These are phyloP conservation scores for Lutraria lutraria DNA, from an alignment of 2,888 invertebrate species.

Conservation along the genomic window DNA sequence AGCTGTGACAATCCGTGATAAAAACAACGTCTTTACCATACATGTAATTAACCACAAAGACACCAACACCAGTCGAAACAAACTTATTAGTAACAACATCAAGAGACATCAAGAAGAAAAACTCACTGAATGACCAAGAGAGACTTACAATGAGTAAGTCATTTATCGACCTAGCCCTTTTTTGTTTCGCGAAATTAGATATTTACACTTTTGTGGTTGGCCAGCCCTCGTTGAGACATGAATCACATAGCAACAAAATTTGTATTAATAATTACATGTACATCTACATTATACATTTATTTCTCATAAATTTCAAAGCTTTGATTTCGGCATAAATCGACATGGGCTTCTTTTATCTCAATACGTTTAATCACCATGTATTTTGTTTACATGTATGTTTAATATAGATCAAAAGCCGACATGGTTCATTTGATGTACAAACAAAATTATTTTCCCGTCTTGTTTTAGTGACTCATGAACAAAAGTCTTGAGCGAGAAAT, in stretches of 20 bases:
- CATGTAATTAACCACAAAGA: too few species aligned
- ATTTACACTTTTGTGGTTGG: conserved; percentile 14
- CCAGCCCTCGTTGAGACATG: not conserved
- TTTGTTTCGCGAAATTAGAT: not conserved
- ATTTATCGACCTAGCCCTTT: not conserved
- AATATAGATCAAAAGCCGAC: not conserved
- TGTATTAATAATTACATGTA: not conserved
- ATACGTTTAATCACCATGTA: not conserved
- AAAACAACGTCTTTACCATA: too few species aligned
- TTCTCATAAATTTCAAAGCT: conserved; percentile 1
- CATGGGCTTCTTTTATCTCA: not conserved
- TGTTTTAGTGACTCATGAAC: not conserved
- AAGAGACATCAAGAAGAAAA: too few species aligned
- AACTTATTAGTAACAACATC: too few species aligned
- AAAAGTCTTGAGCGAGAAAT: not conserved
- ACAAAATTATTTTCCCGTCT: not conserved
- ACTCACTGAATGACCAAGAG: not conserved
- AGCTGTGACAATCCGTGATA: too few species aligned
- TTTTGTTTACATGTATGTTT: conserved; percentile 13
- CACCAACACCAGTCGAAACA: too few species aligned
- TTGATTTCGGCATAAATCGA: not conserved
- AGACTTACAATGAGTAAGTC: not conserved
- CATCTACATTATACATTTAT: not conserved
- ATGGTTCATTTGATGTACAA: conserved; percentile 7
- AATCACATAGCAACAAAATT: not conserved